phyloP scores from a whole-genome alignment of 2,888 invertebrate genomes.

The Noctua fimbriata region DNA sequence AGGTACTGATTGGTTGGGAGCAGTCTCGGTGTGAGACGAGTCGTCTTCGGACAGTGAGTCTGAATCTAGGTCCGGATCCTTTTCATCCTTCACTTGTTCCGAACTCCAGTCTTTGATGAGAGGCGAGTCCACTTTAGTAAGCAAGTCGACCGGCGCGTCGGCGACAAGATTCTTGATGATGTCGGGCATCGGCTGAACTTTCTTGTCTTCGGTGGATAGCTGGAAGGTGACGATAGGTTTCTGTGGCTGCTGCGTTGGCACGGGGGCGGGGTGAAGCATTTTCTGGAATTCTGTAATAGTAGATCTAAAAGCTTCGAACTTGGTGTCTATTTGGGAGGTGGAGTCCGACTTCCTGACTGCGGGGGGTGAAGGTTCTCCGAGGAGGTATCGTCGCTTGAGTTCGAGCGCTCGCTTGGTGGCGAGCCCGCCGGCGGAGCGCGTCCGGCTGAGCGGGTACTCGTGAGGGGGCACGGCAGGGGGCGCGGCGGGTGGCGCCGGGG shows the following conservation, averaged over 20 bases:
- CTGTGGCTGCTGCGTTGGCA: conserved; percentile 61
- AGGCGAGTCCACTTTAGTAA: conserved; percentile 81
- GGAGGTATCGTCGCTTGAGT: conserved; percentile 95
- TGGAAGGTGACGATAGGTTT: conserved; percentile 79
- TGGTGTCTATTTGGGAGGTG: conserved; percentile 95
- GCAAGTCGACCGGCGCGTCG: conserved; percentile 83
- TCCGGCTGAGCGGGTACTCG: conserved; percentile 95
- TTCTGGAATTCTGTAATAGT: conserved; percentile 97
- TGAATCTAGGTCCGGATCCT: conserved; percentile 89
- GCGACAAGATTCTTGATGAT: conserved; percentile 88
- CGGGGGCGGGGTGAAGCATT: conserved; percentile 93
- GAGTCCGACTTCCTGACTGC: conserved; percentile 95
- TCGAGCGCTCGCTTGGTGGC: conserved; percentile 96
- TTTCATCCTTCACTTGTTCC: conserved; percentile 86
- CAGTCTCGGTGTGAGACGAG: conserved; percentile 83
- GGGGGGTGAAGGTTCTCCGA: conserved; percentile 93
- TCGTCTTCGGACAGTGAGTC: conserved; percentile 89
- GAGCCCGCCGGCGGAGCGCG: conserved; percentile 96
- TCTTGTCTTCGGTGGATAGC: conserved; percentile 80
- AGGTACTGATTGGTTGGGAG: conserved; percentile 90
- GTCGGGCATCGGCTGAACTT: conserved; percentile 91
- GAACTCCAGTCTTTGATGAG: conserved; percentile 83
- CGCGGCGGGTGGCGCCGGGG: conserved; percentile 93
- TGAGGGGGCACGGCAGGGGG: conserved; percentile 92
- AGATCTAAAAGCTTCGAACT: conserved; percentile 95